phyloP scores from a whole-genome alignment of 1,140 invertebrate genomes.

The Streblospio benedicti region DNA sequence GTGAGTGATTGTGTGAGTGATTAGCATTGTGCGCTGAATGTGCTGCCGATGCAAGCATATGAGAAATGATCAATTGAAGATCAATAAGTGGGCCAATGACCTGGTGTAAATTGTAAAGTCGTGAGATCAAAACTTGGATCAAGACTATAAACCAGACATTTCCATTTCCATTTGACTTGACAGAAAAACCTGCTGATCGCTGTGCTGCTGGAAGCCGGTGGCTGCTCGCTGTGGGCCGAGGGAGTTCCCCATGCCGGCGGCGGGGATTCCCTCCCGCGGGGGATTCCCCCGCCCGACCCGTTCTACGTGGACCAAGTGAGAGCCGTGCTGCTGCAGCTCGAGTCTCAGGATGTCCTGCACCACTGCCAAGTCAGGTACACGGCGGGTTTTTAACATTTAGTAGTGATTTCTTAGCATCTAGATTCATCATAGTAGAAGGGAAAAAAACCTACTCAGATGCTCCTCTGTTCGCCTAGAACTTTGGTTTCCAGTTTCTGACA shows the following conservation, averaged over 20 bases:
- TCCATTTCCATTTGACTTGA: conserved; percentile 13
- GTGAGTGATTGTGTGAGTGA: too few species aligned
- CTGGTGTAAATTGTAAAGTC: neutral
- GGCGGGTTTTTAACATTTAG: neutral
- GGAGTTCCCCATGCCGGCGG: conserved; percentile 34
- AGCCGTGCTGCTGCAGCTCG: conserved; percentile 44
- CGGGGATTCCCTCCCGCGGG: too few species aligned
- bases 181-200: conserved; percentile 39
- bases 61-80: neutral
- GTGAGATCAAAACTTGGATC: neutral
- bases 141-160: neutral
- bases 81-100: neutral
- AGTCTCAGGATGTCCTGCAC: conserved; percentile 36
- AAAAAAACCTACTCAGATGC: too few species aligned
- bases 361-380: conserved; percentile 39
- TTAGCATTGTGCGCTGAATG: neutral
- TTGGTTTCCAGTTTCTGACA: too few species aligned
- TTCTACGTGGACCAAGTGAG: conserved; percentile 46
- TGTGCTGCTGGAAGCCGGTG: conserved; percentile 39
- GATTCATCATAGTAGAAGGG: too few species aligned
- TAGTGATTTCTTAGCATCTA: neutral
- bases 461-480: too few species aligned
- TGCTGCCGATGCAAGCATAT: neutral
- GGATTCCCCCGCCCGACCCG: conserved; percentile 34
- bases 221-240: conserved; percentile 26